phyloP scores from a whole-genome alignment of 1,140 invertebrate genomes.

The Drosophila arizonae region DNA sequence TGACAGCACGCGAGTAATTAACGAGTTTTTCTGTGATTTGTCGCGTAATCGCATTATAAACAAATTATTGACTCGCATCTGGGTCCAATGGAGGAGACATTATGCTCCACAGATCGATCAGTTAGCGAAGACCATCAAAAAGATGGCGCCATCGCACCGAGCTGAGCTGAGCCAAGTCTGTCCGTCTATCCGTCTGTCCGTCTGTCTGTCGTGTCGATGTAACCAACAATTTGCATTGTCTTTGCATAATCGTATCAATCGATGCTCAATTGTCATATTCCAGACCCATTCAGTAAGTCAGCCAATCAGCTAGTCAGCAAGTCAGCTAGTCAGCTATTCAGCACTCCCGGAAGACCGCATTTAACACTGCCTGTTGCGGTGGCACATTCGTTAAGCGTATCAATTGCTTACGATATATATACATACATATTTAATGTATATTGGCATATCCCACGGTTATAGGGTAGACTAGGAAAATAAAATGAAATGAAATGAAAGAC shows the following conservation, averaged over 20 bases:
- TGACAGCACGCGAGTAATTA: slow-evolving; percentile 77
- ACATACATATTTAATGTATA: not conserved
- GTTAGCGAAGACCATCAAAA: slow-evolving; percentile 43
- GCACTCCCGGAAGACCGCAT: slow-evolving; percentile 62
- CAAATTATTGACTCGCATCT: slow-evolving; percentile 60
- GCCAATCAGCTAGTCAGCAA: not conserved
- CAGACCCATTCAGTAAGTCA: not conserved
- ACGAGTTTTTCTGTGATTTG: slow-evolving; percentile 60
- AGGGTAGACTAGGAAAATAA: slow-evolving; percentile 23
- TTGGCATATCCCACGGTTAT: slow-evolving; percentile 61
- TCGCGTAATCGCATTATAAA: slow-evolving; percentile 71
- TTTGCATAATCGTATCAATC: slow-evolving; percentile 52
- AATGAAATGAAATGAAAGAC: no score
- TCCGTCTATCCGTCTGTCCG: not conserved
- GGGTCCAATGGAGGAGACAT: slow-evolving; percentile 18
- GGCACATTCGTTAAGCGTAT: slow-evolving; percentile 28
- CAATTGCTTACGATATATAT: slow-evolving; percentile 36
- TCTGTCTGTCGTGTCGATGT: slow-evolving; percentile 6
- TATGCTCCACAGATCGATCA: slow-evolving; percentile 46
- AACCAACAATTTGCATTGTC: slow-evolving; percentile 25
- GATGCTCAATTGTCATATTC: slow-evolving; percentile 22
- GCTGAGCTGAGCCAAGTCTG: not conserved
- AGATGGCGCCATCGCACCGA: slow-evolving; percentile 32
- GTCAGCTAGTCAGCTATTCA: slow-evolving; percentile 1
- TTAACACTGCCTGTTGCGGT: slow-evolving; percentile 36